Conservation (phyloP, 2,797 vertebrate species). For the Champsocephalus esox region DNA sequence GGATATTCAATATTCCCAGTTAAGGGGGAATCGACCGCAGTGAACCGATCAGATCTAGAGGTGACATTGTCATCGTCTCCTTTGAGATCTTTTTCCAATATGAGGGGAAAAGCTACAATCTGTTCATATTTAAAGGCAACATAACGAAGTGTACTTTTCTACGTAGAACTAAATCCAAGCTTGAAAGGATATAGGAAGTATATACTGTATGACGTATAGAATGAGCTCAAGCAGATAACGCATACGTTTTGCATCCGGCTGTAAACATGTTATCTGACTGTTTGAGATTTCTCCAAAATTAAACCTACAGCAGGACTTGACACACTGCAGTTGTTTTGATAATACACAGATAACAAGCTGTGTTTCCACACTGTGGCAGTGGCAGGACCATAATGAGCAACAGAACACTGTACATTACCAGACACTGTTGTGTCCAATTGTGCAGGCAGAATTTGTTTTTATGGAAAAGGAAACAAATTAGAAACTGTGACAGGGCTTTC, state of each 20-base stretch:
- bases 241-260: slow-evolving; percentile 33
- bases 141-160: slow-evolving; percentile 23
- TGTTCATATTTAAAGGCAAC: slow-evolving; percentile 10
- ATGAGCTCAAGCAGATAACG: slow-evolving; percentile 9
- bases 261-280: slow-evolving; percentile 2
- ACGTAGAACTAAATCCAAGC: slow-evolving; percentile 11
- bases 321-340: slow-evolving; percentile 9
- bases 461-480: background rate
- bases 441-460: background rate
- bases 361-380: slow-evolving; percentile 5
- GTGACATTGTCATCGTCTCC: slow-evolving; percentile 48
- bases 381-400: slow-evolving; percentile 32
- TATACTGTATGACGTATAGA: background rate
- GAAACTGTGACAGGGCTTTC: slow-evolving; percentile 18
- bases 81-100: slow-evolving; percentile 41
- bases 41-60: slow-evolving; percentile 37
- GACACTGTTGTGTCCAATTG: background rate
- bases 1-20: slow-evolving; percentile 23
- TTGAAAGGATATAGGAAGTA: slow-evolving; percentile 13
- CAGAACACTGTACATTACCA: slow-evolving; percentile 22
- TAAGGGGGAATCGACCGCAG: slow-evolving; percentile 2
- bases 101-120: background rate
- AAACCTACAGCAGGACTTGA: background rate
- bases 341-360: slow-evolving; percentile 22
- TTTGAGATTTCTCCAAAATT: slow-evolving; percentile 14